Percentiles rank a stretch among this genome's conserved stretches.
These are phyloP conservation scores for Anguilla marmorata DNA, from an alignment of 2,797 vertebrate genomes.

Conservation along the genomic window DNA sequence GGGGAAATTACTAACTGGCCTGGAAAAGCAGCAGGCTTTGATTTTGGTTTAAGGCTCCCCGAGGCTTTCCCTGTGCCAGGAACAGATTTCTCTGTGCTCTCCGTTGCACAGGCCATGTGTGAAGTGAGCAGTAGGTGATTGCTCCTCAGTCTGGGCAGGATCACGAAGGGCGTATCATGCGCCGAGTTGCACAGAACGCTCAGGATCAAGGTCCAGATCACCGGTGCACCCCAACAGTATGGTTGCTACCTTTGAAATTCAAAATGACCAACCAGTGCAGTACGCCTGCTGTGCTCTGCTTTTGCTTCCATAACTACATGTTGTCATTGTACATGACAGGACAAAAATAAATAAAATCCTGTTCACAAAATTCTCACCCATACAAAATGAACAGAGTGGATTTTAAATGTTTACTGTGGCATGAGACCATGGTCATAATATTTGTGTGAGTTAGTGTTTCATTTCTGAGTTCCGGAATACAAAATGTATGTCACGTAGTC, in stretches of 20 bases:
- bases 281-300: not conserved
- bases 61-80: not conserved
- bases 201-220: conserved; percentile 37
- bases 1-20: not conserved
- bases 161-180: not conserved
- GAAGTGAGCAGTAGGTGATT: not conserved
- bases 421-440: not conserved
- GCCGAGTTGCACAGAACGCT: not conserved
- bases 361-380: not conserved
- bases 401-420: not conserved
- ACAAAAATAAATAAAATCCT: not conserved
- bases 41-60: conserved; percentile 8
- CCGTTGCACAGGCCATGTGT: not conserved
- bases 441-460: not conserved
- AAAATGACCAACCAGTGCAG: not conserved
- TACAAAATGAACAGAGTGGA: not conserved
- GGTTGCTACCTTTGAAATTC: not conserved
- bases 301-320: not conserved
- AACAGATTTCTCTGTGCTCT: not conserved
- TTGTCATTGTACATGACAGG: not conserved
- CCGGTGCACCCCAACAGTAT: not conserved
- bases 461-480: not conserved
- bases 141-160: not conserved
- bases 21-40: not conserved
- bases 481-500: not conserved